Conservation (phyloP, 2,888 invertebrate genomes). For the Podotricha telesiphe region DNA sequence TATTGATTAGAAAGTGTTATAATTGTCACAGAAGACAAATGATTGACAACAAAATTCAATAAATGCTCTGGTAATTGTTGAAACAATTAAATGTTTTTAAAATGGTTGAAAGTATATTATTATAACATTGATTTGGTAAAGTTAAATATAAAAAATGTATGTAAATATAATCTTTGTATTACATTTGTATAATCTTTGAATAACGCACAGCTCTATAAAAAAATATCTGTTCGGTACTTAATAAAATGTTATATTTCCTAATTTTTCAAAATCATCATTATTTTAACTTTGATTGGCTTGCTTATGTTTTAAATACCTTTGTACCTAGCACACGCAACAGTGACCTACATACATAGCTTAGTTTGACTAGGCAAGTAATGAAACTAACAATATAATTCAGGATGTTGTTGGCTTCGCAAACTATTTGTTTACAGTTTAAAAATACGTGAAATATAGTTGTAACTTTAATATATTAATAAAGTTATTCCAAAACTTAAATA, state of each 20-base stretch:
- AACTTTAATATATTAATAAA: background rate
- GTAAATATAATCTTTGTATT: too few relatives aligned
- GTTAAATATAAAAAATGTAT: too few relatives aligned
- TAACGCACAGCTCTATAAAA: too few relatives aligned
- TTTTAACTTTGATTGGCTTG: background rate
- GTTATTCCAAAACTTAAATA: background rate
- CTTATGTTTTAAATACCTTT: background rate
- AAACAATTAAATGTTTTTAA: too few relatives aligned
- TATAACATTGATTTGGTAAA: too few relatives aligned
- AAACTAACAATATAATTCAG: background rate
- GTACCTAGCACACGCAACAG: background rate
- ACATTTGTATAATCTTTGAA: too few relatives aligned
- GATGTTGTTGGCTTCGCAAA: background rate
- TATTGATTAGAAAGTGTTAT: too few relatives aligned
- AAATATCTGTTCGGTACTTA: too few relatives aligned
- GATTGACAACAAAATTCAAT: too few relatives aligned
- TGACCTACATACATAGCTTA: conserved; percentile 12
- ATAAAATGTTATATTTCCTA: background rate
- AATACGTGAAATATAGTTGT: background rate
- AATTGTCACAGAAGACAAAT: too few relatives aligned
- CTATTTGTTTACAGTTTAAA: background rate
- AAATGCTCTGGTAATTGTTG: too few relatives aligned
- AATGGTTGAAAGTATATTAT: too few relatives aligned
- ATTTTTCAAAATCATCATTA: background rate
- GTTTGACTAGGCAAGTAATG: background rate